Conservation (phyloP, 1,140 invertebrate genomes). For the Camponotus vicinus region DNA sequence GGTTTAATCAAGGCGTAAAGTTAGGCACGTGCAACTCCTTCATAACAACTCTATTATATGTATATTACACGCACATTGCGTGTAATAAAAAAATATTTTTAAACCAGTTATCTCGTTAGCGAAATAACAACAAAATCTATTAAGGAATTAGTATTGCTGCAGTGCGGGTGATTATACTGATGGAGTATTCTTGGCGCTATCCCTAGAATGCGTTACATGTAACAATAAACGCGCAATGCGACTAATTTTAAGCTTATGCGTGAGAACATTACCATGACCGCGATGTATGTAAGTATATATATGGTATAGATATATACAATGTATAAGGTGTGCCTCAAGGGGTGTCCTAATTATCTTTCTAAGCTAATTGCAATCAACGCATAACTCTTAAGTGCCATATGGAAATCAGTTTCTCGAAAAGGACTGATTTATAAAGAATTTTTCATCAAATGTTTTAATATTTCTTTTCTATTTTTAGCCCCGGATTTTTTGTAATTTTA, state of each 20-base stretch:
- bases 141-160: background rate
- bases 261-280: background rate
- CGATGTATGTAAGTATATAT: background rate
- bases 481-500: background rate
- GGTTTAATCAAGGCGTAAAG: conserved; percentile 51
- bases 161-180: background rate
- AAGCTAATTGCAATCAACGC: conserved; percentile 43
- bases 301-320: background rate
- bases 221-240: conserved; percentile 20
- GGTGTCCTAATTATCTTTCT: conserved; percentile 58
- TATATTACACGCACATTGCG: background rate
- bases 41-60: conserved; percentile 3
- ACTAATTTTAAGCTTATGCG: conserved; percentile 30
- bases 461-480: background rate
- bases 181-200: background rate
- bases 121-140: background rate
- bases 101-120: background rate
- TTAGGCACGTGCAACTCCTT: conserved; percentile 14
- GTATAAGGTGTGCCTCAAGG: conserved; percentile 29
- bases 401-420: conserved; percentile 8
- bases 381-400: background rate
- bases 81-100: background rate
- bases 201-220: background rate
- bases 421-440: background rate
- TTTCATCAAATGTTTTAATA: background rate